Base-by-base conservation (phyloP, 2,113 vertebrate species). In the Laticauda colubrina region DNA sequence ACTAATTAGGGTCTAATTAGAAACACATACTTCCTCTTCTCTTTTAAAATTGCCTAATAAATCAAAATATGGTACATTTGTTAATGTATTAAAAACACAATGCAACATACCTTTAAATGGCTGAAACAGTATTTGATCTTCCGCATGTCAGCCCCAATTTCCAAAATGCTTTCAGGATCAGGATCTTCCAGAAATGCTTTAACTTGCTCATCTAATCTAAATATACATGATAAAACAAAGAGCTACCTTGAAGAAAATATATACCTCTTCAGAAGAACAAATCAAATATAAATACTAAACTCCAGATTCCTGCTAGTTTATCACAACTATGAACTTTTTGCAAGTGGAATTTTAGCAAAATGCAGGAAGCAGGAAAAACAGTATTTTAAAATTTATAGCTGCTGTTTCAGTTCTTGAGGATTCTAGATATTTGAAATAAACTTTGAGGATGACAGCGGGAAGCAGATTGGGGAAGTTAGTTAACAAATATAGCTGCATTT, bases 71-170 rank as follows among this genome's bases (percentile, higher is more conserved):
- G 5, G 3, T 14, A 53, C 53, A 57, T 56, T 64, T 55, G 24
- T 57, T 86, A 57, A n/a, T 57, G 55, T 64, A n/a, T 87, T 54
- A 24, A 56, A 54, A 43, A 85, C 12, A 14, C 54, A 93, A n/a
- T 89, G 89, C 87, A 59, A 89, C 89, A 85, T 98, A 99, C 99
- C 98, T 99, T 99, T 64, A 99, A 94, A 90, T 97, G 91, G 92
- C 89, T 29, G 96, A 99, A 99, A 96, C 98, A 99, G 96, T 98
- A 95, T 57, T 98, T 98, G 93, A 99, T 98, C 97, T 99, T 99
- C 94, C 98, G 98, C 98, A 99, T 98, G 95, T 99, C 99, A 51
- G 98, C 95, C 59, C 98, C 99, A 94, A 99, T 94, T 43, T 98
- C 98, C 61, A 99, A 96, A 59, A 94, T 97, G 48, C 95, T 97